Evolutionary conservation across 2,113 vertebrate genomes (phyloP).

Genomic region (Benitochromis conjunctus): DNA sequence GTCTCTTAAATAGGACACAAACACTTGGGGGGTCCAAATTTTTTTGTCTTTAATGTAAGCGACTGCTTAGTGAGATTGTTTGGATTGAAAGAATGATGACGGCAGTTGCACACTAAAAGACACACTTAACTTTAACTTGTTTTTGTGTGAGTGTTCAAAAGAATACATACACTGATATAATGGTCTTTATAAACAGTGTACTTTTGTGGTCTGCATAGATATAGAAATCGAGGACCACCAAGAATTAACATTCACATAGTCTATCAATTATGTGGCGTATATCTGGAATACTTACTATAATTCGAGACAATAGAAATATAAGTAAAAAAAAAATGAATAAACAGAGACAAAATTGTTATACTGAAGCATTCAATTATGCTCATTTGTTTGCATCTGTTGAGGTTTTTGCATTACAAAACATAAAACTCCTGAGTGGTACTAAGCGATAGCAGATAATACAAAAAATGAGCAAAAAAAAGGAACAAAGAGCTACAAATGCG

Average conservation of each 20-base stretch:
- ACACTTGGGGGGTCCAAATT: constrained; percentile 28
- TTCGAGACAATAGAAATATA: not conserved
- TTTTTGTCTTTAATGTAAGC: constrained; percentile 19
- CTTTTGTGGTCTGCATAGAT: not conserved
- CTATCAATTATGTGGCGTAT: not conserved
- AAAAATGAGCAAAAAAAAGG: not conserved
- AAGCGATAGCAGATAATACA: not conserved
- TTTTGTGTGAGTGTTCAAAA: not conserved
- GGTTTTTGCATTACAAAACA: not conserved
- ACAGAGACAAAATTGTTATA: not conserved
- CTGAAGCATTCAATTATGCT: not conserved
- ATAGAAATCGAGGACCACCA: not conserved
- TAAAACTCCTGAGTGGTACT: not conserved
- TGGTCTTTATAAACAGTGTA: rapidly evolving
- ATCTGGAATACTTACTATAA: not conserved
- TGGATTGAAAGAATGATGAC: constrained; percentile 14
- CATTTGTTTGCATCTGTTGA: not conserved
- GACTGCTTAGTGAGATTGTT: constrained; percentile 24
- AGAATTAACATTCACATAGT: not conserved
- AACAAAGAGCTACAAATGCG: not conserved
- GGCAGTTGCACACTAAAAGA: constrained; percentile 6
- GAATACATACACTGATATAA: not conserved
- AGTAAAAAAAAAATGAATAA: not conserved
- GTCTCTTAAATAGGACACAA: constrained; percentile 34
- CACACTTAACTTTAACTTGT: not conserved